Evolutionary conservation across 2,888 invertebrate species (phyloP).

Genomic region (Morpho helenor): DNA sequence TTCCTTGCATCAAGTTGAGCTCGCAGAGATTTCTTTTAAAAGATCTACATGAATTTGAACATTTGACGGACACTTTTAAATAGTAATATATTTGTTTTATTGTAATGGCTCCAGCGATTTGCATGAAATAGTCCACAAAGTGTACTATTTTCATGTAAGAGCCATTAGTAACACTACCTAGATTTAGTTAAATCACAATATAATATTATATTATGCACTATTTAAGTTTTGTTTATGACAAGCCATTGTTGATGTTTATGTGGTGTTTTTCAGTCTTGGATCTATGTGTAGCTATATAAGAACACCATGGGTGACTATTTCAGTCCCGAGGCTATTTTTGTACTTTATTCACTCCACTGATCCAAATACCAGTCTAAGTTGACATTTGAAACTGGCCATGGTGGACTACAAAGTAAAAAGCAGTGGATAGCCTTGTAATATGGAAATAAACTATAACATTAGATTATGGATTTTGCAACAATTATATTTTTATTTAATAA

Average conservation of each 20-base stretch:
- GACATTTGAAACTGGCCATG: conserved; percentile 24
- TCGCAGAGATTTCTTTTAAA: conserved; percentile 15
- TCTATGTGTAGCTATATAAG: conserved; percentile 34
- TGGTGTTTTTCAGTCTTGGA: conserved; percentile 31
- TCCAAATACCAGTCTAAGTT: conserved; percentile 25
- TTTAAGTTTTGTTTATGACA: conserved; percentile 56
- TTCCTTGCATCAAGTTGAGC: conserved; percentile 16
- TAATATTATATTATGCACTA: conserved; percentile 48
- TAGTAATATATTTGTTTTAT: conserved; percentile 23
- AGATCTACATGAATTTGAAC: conserved; percentile 13
- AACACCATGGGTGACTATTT: conserved; percentile 20
- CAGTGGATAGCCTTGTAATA: conserved; percentile 4
- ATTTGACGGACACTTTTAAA: conserved; percentile 20
- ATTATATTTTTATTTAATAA: too few species aligned
- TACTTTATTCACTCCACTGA: conserved; percentile 31
- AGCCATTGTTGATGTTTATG: conserved; percentile 45
- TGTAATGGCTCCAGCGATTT: conserved; percentile 12
- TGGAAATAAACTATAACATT: conserved; percentile 16
- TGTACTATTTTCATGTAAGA: conserved; percentile 34
- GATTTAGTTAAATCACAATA: conserved; percentile 56
- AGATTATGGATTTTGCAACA: background rate
- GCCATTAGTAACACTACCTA: conserved; percentile 47
- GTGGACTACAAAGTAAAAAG: conserved; percentile 21
- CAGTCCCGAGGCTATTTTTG: conserved; percentile 43
- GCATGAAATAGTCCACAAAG: conserved; percentile 43